Percentiles rank a stretch among this genome's conserved stretches.
Conservation (phyloP, 1,140 invertebrate species). For the Drosophila littoralis region DNA sequence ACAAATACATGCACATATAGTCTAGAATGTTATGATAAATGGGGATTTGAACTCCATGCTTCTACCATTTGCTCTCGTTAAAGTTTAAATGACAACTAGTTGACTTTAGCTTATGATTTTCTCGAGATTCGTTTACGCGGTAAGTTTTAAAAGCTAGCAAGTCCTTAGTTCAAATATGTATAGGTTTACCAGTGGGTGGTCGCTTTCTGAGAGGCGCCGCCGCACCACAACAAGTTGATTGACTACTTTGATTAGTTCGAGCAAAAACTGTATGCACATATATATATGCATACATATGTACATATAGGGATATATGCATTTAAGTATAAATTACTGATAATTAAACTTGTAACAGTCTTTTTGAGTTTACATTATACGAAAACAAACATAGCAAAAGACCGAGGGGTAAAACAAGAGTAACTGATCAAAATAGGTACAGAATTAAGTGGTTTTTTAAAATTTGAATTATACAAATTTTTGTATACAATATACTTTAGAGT, state of each 20-base stretch:
- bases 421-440: constrained; percentile 15
- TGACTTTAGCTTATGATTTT: constrained; percentile 12
- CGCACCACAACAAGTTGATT: constrained; percentile 65
- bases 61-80: constrained; percentile 9
- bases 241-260: constrained; percentile 69
- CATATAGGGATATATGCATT: constrained; percentile 26
- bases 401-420: constrained; percentile 12
- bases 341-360: constrained; percentile 80
- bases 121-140: constrained; percentile 69
- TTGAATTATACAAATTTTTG: constrained; percentile 27
- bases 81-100: constrained; percentile 42
- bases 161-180: constrained; percentile 81
- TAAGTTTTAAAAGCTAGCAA: constrained; percentile 76
- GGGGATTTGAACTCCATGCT: constrained; percentile 26
- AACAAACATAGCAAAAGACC: constrained; percentile 28
- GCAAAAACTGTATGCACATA: constrained; percentile 66
- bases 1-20: constrained; percentile 33
- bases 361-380: constrained; percentile 70
- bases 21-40: constrained; percentile 46
- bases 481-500: constrained; percentile 38
- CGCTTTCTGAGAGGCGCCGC: constrained; percentile 16
- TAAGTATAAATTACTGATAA: constrained; percentile 72
- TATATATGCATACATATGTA: constrained; percentile 18
- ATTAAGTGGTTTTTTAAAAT: background rate
- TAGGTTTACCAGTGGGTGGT: constrained; percentile 64